Evolutionary conservation across 1,140 invertebrate species (phyloP).

Genomic region (Drosophila littoralis): DNA sequence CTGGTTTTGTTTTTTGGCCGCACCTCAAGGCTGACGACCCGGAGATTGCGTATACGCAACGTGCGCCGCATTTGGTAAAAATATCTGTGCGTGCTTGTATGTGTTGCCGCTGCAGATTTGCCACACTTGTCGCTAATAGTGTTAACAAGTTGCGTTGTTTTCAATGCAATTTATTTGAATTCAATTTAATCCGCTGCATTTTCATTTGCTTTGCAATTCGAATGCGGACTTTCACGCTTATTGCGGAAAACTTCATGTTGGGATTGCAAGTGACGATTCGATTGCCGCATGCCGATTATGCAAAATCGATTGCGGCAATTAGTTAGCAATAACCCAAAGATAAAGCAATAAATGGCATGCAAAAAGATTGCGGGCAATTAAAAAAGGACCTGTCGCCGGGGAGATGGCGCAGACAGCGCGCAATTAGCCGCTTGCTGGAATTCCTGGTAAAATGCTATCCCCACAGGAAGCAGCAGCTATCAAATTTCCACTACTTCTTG

Average conservation of each 20-base stretch:
- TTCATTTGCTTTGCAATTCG: slow-evolving; percentile 32
- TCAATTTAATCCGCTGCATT: slow-evolving; percentile 55
- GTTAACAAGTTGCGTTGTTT: slow-evolving; percentile 54
- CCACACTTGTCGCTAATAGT: slow-evolving; percentile 63
- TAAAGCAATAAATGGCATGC: slow-evolving; percentile 7
- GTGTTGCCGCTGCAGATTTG: slow-evolving; percentile 36
- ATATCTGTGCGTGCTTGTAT: neutral
- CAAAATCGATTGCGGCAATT: slow-evolving; percentile 55
- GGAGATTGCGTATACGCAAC: slow-evolving; percentile 67
- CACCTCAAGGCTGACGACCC: slow-evolving; percentile 40
- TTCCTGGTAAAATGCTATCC: slow-evolving; percentile 2
- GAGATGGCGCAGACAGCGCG: neutral
- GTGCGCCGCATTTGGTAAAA: slow-evolving; percentile 38
- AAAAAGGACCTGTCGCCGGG: slow-evolving; percentile 5
- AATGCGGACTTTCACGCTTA: slow-evolving; percentile 55
- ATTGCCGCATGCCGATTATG: slow-evolving; percentile 56
- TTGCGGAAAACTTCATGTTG: slow-evolving; percentile 47
- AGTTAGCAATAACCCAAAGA: slow-evolving; percentile 13
- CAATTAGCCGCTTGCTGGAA: slow-evolving; percentile 30
- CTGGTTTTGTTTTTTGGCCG: slow-evolving; percentile 56
- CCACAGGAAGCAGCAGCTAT: neutral
- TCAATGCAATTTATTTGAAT: slow-evolving; percentile 51
- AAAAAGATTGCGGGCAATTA: slow-evolving; percentile 22
- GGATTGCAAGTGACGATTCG: slow-evolving; percentile 55
- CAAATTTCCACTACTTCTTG: neutral